Conservation (phyloP, 2,113 vertebrate species). For the Euleptes europaea region DNA sequence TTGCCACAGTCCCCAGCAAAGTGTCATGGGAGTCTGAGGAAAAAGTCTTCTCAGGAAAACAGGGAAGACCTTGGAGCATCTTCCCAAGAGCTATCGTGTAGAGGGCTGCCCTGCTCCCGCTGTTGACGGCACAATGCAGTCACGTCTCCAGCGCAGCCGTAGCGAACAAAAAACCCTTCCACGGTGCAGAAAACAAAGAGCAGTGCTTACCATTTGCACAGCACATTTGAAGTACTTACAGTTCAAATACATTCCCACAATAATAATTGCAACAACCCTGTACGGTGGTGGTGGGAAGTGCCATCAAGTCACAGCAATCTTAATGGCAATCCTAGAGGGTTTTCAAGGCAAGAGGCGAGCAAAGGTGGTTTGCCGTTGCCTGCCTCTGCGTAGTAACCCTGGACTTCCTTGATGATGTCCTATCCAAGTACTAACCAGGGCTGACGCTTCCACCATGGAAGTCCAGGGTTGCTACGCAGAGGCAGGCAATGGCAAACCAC, state of each 20-base stretch:
- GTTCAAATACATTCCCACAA: not conserved
- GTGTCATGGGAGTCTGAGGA: accelerated
- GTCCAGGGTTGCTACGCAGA: too few relatives aligned
- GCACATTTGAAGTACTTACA: too few relatives aligned
- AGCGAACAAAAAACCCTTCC: not conserved
- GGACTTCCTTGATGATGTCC: too few relatives aligned
- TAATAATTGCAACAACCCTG: not conserved
- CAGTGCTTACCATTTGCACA: not conserved
- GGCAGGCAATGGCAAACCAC: too few relatives aligned
- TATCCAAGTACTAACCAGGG: too few relatives aligned
- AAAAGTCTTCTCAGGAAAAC: not conserved
- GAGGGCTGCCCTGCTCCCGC: not conserved
- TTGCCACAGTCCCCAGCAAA: not conserved
- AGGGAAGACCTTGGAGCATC: not conserved
- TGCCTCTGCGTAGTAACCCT: too few relatives aligned
- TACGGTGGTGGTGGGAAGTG: too few relatives aligned
- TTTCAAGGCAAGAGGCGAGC: too few relatives aligned
- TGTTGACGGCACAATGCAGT: not conserved
- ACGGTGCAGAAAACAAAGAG: not conserved
- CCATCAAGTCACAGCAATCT: too few relatives aligned
- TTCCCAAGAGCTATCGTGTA: not conserved
- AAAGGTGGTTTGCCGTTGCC: too few relatives aligned
- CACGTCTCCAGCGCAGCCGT: not conserved
- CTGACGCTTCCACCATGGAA: too few relatives aligned
- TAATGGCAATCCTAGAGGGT: too few relatives aligned